A percentile compares a stretch with the other conserved stretches of the same genome.
Conservation (phyloP, 2,113 vertebrate genomes). For the Enhydra lutris region DNA sequence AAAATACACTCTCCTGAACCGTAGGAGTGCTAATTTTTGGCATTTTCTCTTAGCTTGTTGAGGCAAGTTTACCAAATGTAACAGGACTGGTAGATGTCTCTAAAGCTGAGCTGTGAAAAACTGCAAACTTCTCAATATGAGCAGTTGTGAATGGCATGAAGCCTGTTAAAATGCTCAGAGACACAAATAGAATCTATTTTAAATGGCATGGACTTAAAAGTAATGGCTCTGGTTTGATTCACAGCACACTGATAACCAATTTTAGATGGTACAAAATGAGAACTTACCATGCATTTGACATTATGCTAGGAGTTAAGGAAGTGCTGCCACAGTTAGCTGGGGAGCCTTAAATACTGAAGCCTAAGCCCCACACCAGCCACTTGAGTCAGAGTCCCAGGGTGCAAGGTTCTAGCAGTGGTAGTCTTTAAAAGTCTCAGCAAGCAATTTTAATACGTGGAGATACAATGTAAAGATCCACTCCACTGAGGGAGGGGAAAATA, state of each 20-base stretch:
- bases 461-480: not conserved
- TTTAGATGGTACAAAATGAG: conserved; percentile 12
- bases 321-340: not conserved
- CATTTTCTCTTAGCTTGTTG: conserved; percentile 72
- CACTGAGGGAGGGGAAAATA: not conserved
- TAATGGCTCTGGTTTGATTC: conserved; percentile 39
- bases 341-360: not conserved
- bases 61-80: conserved; percentile 61
- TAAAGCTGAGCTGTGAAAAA: conserved; percentile 64
- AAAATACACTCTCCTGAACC: conserved; percentile 65
- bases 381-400: not conserved
- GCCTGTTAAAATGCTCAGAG: conserved; percentile 43
- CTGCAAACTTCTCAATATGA: conserved; percentile 55
- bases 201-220: conserved; percentile 37
- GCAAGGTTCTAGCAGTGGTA: not conserved
- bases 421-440: not conserved
- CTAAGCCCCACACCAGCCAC: too few species aligned
- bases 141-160: conserved; percentile 46
- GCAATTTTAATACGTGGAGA: not conserved
- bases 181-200: conserved; percentile 41
- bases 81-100: conserved; percentile 50
- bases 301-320: not conserved
- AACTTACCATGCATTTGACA: not conserved
- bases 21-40: conserved; percentile 70
- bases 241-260: not conserved